Evolutionary conservation across 2,888 invertebrate species (phyloP), one percentile per base, ranked within the genome.

Genomic region (Volucella inflata): DNA sequence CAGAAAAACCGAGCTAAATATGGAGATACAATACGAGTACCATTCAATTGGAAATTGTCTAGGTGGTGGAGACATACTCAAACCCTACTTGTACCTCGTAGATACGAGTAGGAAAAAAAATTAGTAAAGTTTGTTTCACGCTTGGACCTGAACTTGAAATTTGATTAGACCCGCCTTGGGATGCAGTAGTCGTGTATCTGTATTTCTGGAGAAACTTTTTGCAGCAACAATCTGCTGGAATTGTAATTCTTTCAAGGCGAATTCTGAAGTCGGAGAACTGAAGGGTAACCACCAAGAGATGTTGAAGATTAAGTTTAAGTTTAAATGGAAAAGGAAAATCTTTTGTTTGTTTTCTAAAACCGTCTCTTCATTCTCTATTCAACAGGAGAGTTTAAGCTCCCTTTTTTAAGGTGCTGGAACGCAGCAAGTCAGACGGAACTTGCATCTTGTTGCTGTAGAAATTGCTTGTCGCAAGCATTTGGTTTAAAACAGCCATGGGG

Each of bases 121-220:
- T 62, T 74, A n/a, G 8, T 40, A 68, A 74, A 80, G 62, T 74
- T 74, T 55, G n/a, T 30, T 55, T 36, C 62, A 79, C 72, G 72
- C 53, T 68, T 50, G 60, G 80, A 74, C 74, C 80, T 64, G 68
- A 75, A 81, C 75, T 65, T 70, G 68, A 75, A 70, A 75, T 81
- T 36, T 53, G 75, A 81, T 81, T 81, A 70, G 62, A 46, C n/a
- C n/a, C 9, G 14, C 44, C 17, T 21, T 51, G 14, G 62, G 46
- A 70, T 6, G 6, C 0, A 6, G 30, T 6, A 30, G 30, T 30
- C 30, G 30, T 30, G 30, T 30, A 6, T 30, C 6, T 30, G 30
- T 30, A 6, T 48, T 67, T 14, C 14, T 16, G 36, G 74, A 4
- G 30, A 36, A 46, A 62, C 67, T 59, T 68, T 42, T n/a, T 40